Evolutionary conservation across 2,113 vertebrate species (phyloP), one percentile per base, ranked within the genome.

Genomic region (Pipra filicauda): DNA sequence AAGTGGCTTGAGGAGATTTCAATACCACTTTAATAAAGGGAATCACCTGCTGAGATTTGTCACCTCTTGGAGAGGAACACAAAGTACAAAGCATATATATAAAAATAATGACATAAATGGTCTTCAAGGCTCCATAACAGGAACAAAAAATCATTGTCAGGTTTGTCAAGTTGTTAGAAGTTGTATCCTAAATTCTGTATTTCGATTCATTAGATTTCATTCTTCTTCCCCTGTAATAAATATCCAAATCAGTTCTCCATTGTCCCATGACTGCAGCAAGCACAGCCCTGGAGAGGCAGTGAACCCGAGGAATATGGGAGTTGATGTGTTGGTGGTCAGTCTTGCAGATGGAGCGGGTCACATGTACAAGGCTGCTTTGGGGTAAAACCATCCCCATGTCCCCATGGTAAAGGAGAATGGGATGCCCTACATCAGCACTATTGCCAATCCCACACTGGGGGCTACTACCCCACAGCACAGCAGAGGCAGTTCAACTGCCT

Each of bases 31-130:
- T 55, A 65, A 43, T 65, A 73, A 74, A 59, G 20, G 14, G 43
- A 88, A 93, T 35, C 39, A 82, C 22, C 37, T 70, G 21, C 35
- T 89, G 59, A 51, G 77, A 59, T 85, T 94, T 88, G 76, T 89
- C n/a, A 57, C 8, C 13, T 74, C 26, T n/a, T 24, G 33, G 41
- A 81, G 58, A 91, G n/a, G 31, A 91, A 57, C 39, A 41, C 12
- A 8, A 26, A 57, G 28, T 74, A 71, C 41, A 51, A 92, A 83
- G 44, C 11, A 48, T 30, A 27, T 11, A 18, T 17, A 66, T 83
- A 74, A 87, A 94, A 90, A 75, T 62, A 70, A 77, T 74, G 13
- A 67, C 65, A 59, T n/a, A 66, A 39, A 59, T 58, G 0, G 35
- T 58, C 52, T 88, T 93, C 52, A 74, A 59, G 23, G 20, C 31